Evolutionary conservation across 2,113 vertebrate genomes (phyloP), one percentile per base, ranked within the genome.

Genomic region (Xenopus laevis): DNA sequence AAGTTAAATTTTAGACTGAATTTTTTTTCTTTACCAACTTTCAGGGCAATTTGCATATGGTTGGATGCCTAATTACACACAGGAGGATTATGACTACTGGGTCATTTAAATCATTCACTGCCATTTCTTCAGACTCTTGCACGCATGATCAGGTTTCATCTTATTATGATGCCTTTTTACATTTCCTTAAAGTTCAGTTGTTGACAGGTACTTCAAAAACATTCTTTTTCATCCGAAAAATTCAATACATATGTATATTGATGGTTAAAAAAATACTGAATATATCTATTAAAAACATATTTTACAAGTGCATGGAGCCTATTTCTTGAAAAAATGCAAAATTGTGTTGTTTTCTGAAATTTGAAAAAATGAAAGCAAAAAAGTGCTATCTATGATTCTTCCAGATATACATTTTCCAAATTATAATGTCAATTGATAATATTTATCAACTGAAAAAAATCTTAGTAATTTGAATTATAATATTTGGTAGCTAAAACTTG

Each of bases 61-160:
- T 77, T 55, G 33, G 68, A 52, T 65, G 53, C 60, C 66, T 77
- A 77, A 77, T 77, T 70, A 77, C 74, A 77, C 74, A 64, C 74
- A n/a, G 47, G 74, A 44, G 66, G 55, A 70, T 77, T 70, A 13
- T 70, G 67, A 77, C 67, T 59, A 70, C 74, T 67, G 53, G 74
- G 60, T 70, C 74, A 70, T 46, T 17, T 9, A 63, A 70, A 50
- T 59, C 58, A 16, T 62, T 52, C 53, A n/a, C 23, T 55, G 60
- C 60, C 50, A 70, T 77, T 77, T 69, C 46, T 27, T 46, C 13
- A 63, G 16, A 69, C 59, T 69, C 27, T 4, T 8, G 30, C 47
- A 30, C 21, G 60, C 33, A 4, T 45, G 67, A 64, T 70, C 67
- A 55, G 16, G n/a, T 77, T 77, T 64, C 73, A 69, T 53, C 46